These are phyloP conservation scores for Parthenolecanium corni DNA, from an alignment of 2,888 invertebrate genomes.

Conservation along the genomic window DNA sequence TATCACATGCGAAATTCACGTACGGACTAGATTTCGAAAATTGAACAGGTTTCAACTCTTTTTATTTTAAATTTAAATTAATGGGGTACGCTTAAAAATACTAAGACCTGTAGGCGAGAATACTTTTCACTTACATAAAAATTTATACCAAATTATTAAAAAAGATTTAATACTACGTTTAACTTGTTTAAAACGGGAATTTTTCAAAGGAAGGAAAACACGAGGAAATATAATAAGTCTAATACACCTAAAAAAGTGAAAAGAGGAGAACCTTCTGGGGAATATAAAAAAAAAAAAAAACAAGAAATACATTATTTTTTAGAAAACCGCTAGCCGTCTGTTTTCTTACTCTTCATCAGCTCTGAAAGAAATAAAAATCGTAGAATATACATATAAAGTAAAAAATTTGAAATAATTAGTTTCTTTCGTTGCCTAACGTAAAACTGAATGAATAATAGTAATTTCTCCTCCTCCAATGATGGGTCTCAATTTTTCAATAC, in stretches of 20 bases:
- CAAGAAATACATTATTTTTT: not conserved
- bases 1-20: not conserved
- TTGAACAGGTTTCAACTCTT: too few relatives aligned
- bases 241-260: not conserved
- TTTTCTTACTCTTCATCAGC: constrained; percentile 9
- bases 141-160: not conserved
- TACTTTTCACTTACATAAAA: not conserved
- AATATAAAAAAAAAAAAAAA: not conserved
- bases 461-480: too few relatives aligned
- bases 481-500: too few relatives aligned
- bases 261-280: not conserved
- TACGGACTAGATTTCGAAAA: too few relatives aligned
- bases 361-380: not conserved
- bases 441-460: too few relatives aligned
- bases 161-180: not conserved
- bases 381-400: not conserved
- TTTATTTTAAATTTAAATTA: too few relatives aligned
- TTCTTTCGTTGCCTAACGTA: too few relatives aligned
- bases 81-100: not conserved
- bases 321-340: not conserved
- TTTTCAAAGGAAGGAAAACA: not conserved
- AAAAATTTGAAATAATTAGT: too few relatives aligned
- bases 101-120: not conserved
- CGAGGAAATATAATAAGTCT: not conserved
- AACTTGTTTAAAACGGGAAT: not conserved